phyloP scores from a whole-genome alignment of 2,113 vertebrate species.

The Pica pica region DNA sequence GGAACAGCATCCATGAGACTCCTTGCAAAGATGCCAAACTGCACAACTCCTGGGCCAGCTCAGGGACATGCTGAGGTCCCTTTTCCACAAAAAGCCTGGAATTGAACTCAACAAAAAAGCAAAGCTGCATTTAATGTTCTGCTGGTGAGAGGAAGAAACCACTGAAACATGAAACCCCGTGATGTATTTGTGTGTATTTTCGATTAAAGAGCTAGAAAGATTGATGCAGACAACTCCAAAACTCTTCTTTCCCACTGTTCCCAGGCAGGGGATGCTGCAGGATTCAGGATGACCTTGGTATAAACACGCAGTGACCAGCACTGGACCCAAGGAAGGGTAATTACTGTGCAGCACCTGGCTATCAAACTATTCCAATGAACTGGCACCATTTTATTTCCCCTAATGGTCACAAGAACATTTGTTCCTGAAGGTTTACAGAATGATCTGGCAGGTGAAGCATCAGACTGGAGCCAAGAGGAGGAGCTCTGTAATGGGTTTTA shows the following conservation, averaged over 20 bases:
- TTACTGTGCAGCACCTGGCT: background rate
- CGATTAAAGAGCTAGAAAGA: background rate
- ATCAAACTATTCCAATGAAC: background rate
- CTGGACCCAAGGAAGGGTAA: background rate
- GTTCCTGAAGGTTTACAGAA: constrained; percentile 22
- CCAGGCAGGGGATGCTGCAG: background rate
- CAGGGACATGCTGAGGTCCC: accelerated
- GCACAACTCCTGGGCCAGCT: background rate
- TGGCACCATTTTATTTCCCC: constrained; percentile 22
- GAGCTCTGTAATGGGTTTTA: background rate
- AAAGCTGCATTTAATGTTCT: background rate
- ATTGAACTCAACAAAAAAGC: background rate
- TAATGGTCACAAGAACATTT: constrained; percentile 40
- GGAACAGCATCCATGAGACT: background rate
- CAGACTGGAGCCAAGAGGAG: constrained; percentile 33
- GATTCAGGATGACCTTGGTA: background rate
- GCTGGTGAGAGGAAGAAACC: background rate
- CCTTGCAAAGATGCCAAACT: background rate
- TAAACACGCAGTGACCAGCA: background rate
- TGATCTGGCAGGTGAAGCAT: constrained; percentile 41
- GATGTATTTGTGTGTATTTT: background rate
- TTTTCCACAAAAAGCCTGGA: background rate
- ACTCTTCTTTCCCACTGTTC: background rate
- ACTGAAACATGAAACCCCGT: background rate
- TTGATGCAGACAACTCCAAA: background rate